Evolutionary conservation across 2,113 vertebrate genomes (phyloP), one percentile per base, ranked within the genome.

Genomic region (Pelusios castaneus): DNA sequence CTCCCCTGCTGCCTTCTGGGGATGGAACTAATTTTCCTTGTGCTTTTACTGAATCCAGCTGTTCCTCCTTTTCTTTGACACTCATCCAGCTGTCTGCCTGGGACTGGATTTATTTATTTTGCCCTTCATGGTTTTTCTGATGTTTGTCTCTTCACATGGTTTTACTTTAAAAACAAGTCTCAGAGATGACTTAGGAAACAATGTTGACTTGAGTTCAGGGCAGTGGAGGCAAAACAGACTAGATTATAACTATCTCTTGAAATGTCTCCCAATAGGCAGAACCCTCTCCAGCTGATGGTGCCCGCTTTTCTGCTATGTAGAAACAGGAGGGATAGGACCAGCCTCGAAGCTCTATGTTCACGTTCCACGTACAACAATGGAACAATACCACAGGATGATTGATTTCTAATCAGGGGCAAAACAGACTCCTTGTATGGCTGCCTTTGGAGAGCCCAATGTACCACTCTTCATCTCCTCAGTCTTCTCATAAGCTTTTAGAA

Each of bases 31-130:
- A 95, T 97, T 97, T 98, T 96, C 89, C 89, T 82, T 1, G 73
- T 58, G 92, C 80, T 96, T 89, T 95, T 93, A 95, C 96, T 96
- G 45, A 95, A 89, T 95, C 93, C 97, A 97, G 97, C 97, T 97
- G 96, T 92, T 94, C 21, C 84, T 95, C 76, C 87, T 94, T 93
- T 89, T 95, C 89, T 91, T 86, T 97, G 96, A 97, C 96, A 73
- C 94, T 95, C 87, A 34, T 91, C 97, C 97, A 97, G 94, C 94
- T 95, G 90, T 87, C 87, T 92, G 90, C 96, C 78, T 5, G 27
- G 31, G 58, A 88, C 82, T 75, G 84, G 24, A 82, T 94, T 58
- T 58, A 58, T 88, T 88, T 92, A 78, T 55, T 31, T 58, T 90
- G 91, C 95, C 86, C 92, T 76, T 94, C 21, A 5, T 27, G 84